These are phyloP conservation scores for Peribatodes rhomboidaria DNA, from an alignment of 2,888 invertebrate species.

Conservation along the genomic window DNA sequence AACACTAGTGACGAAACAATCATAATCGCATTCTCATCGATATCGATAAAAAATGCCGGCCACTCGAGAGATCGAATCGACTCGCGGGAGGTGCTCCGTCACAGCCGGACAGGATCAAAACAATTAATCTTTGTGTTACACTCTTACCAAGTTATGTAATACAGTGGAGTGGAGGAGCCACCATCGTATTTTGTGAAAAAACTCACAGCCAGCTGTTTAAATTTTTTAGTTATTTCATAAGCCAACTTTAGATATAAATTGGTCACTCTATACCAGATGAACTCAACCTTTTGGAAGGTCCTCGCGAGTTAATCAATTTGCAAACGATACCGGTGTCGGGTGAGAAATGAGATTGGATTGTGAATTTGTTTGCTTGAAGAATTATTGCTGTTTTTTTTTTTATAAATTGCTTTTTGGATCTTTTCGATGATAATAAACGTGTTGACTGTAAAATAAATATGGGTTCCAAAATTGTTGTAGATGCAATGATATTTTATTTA, in stretches of 20 bases:
- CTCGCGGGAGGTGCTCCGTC: constrained; percentile 56
- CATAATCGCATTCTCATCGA: constrained; percentile 42
- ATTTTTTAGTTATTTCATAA: background rate
- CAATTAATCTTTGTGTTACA: constrained; percentile 77
- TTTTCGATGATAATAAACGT: background rate
- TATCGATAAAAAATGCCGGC: constrained; percentile 51
- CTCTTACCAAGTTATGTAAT: background rate
- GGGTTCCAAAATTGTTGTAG: background rate
- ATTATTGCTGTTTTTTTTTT: constrained; percentile 34
- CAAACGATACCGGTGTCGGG: constrained; percentile 60
- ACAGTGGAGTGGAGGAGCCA: background rate
- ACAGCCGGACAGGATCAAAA: constrained; percentile 70
- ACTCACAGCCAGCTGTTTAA: background rate
- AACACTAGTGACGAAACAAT: constrained; percentile 47
- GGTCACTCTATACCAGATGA: constrained; percentile 59
- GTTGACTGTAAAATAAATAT: background rate
- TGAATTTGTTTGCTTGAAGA: constrained; percentile 54
- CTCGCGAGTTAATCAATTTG: constrained; percentile 79
- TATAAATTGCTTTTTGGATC: background rate
- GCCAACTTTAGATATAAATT: background rate
- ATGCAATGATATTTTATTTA: background rate
- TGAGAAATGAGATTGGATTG: constrained; percentile 57
- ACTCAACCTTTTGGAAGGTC: constrained; percentile 66
- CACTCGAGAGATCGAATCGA: constrained; percentile 37
- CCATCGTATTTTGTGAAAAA: background rate